phyloP scores from a whole-genome alignment of 2,888 invertebrate species.

The Hyposoter didymator region DNA sequence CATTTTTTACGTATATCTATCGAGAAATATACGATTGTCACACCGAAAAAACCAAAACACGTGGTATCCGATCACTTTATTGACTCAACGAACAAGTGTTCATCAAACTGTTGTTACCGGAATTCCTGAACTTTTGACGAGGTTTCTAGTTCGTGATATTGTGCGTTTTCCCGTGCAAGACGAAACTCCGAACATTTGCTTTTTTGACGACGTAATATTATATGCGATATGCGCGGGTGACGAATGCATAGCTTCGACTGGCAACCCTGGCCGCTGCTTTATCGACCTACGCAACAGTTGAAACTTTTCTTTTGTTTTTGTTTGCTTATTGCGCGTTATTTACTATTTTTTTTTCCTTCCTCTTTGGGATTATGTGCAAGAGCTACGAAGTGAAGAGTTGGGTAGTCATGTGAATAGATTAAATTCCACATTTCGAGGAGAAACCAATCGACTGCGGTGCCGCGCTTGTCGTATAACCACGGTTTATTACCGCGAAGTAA shows the following conservation, averaged over 20 bases:
- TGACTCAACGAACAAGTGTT: constrained; percentile 3
- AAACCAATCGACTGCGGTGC: background rate
- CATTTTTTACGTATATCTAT: background rate
- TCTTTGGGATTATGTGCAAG: background rate
- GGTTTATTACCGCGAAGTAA: constrained; percentile 3
- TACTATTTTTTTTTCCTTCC: background rate
- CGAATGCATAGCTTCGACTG: background rate
- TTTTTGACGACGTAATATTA: constrained; percentile 17
- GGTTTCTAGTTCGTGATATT: background rate
- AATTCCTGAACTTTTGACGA: background rate
- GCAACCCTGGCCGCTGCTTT: constrained; percentile 47
- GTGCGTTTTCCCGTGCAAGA: background rate
- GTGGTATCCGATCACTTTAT: background rate
- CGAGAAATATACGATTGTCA: background rate
- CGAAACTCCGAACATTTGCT: background rate
- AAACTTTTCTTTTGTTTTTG: background rate
- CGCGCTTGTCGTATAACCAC: background rate
- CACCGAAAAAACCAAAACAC: background rate
- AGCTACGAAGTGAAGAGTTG: background rate
- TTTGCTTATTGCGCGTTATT: constrained; percentile 33
- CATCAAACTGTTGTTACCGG: background rate
- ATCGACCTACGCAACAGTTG: constrained; percentile 53
- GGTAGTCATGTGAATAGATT: background rate
- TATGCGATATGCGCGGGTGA: background rate
- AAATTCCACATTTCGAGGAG: background rate